phyloP scores from a whole-genome alignment of 2,888 invertebrate genomes.

The Caenorhabditis sp. region DNA sequence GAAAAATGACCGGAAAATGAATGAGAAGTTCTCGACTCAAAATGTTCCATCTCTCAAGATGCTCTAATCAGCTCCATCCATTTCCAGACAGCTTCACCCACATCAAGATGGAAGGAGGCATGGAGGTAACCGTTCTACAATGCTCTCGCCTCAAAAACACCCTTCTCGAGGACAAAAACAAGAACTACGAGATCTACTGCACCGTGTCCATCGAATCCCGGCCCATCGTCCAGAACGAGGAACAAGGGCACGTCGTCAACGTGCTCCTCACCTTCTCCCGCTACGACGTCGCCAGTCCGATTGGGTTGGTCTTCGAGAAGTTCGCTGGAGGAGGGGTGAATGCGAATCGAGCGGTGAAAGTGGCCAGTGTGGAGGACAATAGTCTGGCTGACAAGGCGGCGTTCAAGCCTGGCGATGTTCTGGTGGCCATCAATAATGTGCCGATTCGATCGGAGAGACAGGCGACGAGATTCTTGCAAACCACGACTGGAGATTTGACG shows the following conservation, averaged over 20 bases:
- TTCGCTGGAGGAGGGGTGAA: conserved; percentile 3
- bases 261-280: conserved; percentile 76
- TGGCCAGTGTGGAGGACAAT: conserved; percentile 73
- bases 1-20: too few relatives aligned
- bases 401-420: conserved; percentile 77
- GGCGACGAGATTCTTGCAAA: conserved; percentile 76
- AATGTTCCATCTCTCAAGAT: too few relatives aligned
- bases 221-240: conserved; percentile 73
- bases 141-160: conserved; percentile 78
- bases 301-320: conserved; percentile 76
- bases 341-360: conserved; percentile 68
- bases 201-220: conserved; percentile 74
- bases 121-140: conserved; percentile 81
- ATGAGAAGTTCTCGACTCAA: too few relatives aligned
- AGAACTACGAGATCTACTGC: conserved; percentile 77
- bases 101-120: conserved; percentile 78
- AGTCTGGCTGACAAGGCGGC: conserved; percentile 78
- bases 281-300: conserved; percentile 72
- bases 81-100: conserved; percentile 79
- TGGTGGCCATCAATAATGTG: conserved; percentile 81
- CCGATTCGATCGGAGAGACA: conserved; percentile 80
- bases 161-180: conserved; percentile 65
- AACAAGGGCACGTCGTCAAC: conserved; percentile 75
- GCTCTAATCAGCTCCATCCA: too few relatives aligned
- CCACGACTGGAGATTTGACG: conserved; percentile 79